Percentiles rank a stretch among this genome's conserved stretches.
Evolutionary conservation across 2,888 invertebrate species (phyloP).

Genomic region (Resseliella maxima): DNA sequence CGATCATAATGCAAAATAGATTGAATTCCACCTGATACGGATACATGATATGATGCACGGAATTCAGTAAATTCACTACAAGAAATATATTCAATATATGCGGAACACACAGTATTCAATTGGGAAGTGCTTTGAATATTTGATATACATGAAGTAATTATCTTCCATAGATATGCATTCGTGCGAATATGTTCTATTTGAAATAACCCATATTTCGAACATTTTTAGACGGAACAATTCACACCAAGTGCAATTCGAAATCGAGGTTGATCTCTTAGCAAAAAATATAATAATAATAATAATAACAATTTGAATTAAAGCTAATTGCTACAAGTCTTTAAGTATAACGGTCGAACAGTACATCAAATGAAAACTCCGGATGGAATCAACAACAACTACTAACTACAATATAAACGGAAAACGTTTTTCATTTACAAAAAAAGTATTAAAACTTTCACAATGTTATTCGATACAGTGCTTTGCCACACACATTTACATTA

Average conservation of each 20-base stretch:
- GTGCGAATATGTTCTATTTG: not conserved
- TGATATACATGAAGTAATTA: not conserved
- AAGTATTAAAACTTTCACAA: not conserved
- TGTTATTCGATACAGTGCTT: not conserved
- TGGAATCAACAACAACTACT: not conserved
- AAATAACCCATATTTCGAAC: too few species aligned
- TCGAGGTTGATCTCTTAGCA: not conserved
- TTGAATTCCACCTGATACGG: not conserved
- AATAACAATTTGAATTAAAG: slow-evolving; percentile 1
- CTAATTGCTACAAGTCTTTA: not conserved
- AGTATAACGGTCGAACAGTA: not conserved
- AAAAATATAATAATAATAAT: not conserved
- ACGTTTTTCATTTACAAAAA: slow-evolving; percentile 8
- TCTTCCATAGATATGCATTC: not conserved
- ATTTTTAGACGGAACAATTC: too few species aligned
- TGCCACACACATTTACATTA: not conserved
- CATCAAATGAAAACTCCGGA: not conserved
- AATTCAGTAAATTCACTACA: too few species aligned
- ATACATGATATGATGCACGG: too few species aligned
- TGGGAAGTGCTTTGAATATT: not conserved
- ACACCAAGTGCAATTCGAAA: too few species aligned
- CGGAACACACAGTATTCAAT: too few species aligned
- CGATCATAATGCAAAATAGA: slow-evolving; percentile 10
- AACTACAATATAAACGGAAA: not conserved
- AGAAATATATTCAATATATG: too few species aligned